phyloP scores from a whole-genome alignment of 2,113 vertebrate genomes.

The Neodontobutis hainanensis region DNA sequence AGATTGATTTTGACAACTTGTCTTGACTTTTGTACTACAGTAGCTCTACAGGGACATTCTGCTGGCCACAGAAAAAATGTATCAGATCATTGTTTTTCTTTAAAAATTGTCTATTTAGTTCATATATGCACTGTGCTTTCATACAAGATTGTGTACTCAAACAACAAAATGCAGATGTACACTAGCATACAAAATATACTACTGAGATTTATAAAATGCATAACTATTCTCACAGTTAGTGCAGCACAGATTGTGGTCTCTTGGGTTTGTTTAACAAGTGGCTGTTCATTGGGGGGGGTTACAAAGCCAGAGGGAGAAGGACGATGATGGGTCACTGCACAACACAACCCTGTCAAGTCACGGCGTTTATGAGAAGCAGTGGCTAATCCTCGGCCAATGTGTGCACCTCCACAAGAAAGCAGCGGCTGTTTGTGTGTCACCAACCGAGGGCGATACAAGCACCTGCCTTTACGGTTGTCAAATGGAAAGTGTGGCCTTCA shows the following conservation, averaged over 20 bases:
- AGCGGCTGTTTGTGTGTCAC: slow-evolving; percentile 5
- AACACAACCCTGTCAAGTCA: slow-evolving; percentile 65
- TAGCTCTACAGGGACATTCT: too few species aligned
- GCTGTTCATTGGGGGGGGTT: slow-evolving; percentile 55
- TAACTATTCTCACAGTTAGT: too few species aligned
- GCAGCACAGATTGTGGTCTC: slow-evolving; percentile 7
- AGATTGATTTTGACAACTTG: too few species aligned
- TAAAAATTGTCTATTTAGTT: too few species aligned
- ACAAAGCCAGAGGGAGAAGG: slow-evolving; percentile 52
- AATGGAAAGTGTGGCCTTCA: slow-evolving; percentile 2
- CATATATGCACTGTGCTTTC: too few species aligned
- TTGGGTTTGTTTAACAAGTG: slow-evolving; percentile 60
- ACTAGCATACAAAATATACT: too few species aligned
- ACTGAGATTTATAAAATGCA: too few species aligned
- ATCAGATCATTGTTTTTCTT: too few species aligned
- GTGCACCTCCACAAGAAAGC: slow-evolving; percentile 14
- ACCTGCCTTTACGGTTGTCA: slow-evolving; percentile 63
- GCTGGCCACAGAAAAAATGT: too few species aligned
- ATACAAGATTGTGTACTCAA: too few species aligned
- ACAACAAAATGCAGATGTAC: too few species aligned
- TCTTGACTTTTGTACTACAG: too few species aligned
- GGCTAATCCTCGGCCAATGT: slow-evolving; percentile 47
- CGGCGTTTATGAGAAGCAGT: slow-evolving; percentile 53
- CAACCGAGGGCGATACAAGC: slow-evolving; percentile 32
- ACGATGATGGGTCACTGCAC: slow-evolving; percentile 63